Evolutionary conservation across 2,797 vertebrate genomes (phyloP), one percentile per base, ranked within the genome.

Genomic region (Gephyroberyx darwinii): DNA sequence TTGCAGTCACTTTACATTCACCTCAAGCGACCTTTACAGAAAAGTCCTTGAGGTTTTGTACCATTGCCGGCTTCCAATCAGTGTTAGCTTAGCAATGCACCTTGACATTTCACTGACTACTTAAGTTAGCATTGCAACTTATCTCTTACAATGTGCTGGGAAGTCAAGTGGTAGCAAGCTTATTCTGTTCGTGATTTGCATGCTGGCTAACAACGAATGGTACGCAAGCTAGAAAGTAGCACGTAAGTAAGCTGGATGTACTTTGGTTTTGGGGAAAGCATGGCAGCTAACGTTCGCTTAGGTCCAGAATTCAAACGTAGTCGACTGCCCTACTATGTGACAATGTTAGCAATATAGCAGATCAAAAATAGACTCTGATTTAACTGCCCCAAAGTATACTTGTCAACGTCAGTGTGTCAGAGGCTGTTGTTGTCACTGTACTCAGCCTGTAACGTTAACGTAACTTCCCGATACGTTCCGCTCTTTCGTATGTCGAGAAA

Each of bases 41-140:
- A 78, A 89, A 84, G 88, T 87, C 88, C 88, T 89, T 89, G 88
- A 87, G 53, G 17, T 20, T 1, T n/a, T 26, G 26, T 26, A 26
- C 26, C 26, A 12, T 55, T 45, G 33, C 20, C 2, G 10, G 51
- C 5, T 59, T 2, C 39, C 37, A 22, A 17, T 30, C 10, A 3
- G 4, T 12, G 76, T 56, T 71, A 70, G 35, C 47, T 7, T n/a
- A 69, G 31, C 70, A 22, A 2, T 17, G 5, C 35, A 26, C 20
- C 5, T 6, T 8, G 1, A 8, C 4, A 8, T 43, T 59, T 26
- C 16, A 47, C 20, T 3, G 3, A 35, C 33, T 35, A 35, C 8
- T 33, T 4, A 33, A 33, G 33, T 35, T 8, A 10, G 5, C 26
- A 26, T 26, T 26, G 26, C 26, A 26, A 26, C 26, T 26, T 26